Evolutionary conservation across 2,797 vertebrate species (phyloP), one percentile per base, ranked within the genome.

Genomic region (Anableps anableps): DNA sequence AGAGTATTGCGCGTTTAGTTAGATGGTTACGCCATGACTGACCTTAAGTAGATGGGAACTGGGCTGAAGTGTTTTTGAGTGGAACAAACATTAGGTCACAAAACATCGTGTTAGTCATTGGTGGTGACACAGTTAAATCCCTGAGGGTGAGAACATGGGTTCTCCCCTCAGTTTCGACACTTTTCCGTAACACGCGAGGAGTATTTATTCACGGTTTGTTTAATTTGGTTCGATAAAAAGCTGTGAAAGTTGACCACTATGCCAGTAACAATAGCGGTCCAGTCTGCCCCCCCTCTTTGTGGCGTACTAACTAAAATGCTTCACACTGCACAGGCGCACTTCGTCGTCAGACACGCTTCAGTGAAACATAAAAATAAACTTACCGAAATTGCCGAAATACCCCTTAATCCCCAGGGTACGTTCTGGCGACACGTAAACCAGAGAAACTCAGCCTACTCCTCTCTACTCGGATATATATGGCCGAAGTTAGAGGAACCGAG

Each of bases 361-460:
- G 62, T 90, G 90, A 84, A 92, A 92, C 92, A 91, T 72, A 90
- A 87, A 93, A 95, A 96, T 93, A 95, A 95, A 95, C 94, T 95
- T 95, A 95, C 94, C 94, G 48, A 86, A 86, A 92, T 88, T 9
- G 68, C 75, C 84, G 23, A 82, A 87, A 82, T 80, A 72, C 34
- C 64, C 83, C 41, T 83, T 81, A 80, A 68, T 89, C 79, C 78
- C 51, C 73, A 64, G 36, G 29, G 55, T 78, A 58, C 74, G 74
- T 38, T 2, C 4, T 16, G 6, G 80, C 78, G 80, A 70, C 4
- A 51, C 4, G 66, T 41, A 66, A 73, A 48, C 48, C 55, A 45
- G 81, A 68, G 72, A 76, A 70, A 41, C 29, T 7, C 41, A 26
- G 60, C 80, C 80, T 34, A 73, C 51, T 74, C 55, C 55, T n/a